phyloP scores from a whole-genome alignment of 2,113 vertebrate species.

The Colinus virginianus region DNA sequence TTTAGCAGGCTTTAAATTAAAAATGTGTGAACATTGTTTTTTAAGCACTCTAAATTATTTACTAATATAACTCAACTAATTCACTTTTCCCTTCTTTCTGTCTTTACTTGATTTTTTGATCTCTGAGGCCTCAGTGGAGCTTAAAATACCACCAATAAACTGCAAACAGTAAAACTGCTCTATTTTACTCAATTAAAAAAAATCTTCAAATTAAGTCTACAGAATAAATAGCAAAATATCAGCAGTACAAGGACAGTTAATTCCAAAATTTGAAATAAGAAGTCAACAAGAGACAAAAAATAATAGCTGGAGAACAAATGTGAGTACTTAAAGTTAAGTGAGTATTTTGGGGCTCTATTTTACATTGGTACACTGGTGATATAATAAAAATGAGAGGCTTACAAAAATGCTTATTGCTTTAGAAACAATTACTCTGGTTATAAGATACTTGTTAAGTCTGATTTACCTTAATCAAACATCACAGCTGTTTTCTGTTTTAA shows the following conservation, averaged over 20 bases:
- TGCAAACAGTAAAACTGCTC: neutral
- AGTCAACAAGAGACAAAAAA: neutral
- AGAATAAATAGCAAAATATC: neutral
- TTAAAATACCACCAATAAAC: neutral
- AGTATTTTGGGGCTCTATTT: neutral
- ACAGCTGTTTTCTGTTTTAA: neutral
- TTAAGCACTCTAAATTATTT: slow-evolving; percentile 79
- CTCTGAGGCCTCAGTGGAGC: neutral
- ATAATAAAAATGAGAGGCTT: neutral
- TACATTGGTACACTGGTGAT: too few relatives aligned
- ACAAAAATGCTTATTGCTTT: neutral
- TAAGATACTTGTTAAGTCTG: neutral
- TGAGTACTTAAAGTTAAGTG: neutral
- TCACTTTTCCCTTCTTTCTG: slow-evolving; percentile 25
- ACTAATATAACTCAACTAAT: slow-evolving; percentile 68
- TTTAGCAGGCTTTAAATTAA: slow-evolving; percentile 79
- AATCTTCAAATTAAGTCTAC: slow-evolving; percentile 1
- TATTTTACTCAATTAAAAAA: slow-evolving; percentile 37
- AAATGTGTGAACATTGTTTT: slow-evolving; percentile 77
- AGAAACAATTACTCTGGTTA: neutral
- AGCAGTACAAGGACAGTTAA: neutral
- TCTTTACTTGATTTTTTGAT: slow-evolving; percentile 52
- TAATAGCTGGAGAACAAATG: neutral
- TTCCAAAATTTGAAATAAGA: neutral
- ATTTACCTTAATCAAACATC: slow-evolving; percentile 11